Conservation (phyloP, 2,888 invertebrate species). For the Graphium colonna region DNA sequence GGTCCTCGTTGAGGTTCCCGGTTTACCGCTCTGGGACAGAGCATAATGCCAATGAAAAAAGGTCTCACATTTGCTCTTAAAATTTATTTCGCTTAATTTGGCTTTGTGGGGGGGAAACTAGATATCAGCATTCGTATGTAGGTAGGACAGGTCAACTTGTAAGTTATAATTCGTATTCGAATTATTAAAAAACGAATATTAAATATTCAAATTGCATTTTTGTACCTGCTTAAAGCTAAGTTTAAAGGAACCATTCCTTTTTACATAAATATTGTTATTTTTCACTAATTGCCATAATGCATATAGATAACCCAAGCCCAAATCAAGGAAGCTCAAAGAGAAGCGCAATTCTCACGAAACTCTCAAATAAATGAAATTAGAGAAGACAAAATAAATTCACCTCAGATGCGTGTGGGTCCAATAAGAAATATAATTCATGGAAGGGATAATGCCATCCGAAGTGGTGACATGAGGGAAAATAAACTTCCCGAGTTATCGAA, state of each 20-base stretch:
- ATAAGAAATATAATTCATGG: conserved; percentile 1
- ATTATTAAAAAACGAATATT: neutral
- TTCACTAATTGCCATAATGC: neutral
- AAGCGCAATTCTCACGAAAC: conserved; percentile 1
- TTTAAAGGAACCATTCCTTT: too few species aligned
- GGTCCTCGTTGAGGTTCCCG: too few species aligned
- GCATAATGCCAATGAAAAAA: too few species aligned
- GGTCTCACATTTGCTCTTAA: too few species aligned
- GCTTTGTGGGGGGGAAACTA: too few species aligned
- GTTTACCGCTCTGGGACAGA: too few species aligned
- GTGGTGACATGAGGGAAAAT: conserved; percentile 1
- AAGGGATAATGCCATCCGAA: conserved; percentile 1
- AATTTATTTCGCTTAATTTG: too few species aligned
- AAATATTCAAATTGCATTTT: neutral
- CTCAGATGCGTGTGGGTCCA: conserved; percentile 1
- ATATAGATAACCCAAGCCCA: conserved; percentile 17
- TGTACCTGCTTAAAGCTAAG: too few species aligned
- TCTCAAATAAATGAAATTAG: conserved; percentile 7
- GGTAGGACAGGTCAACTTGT: too few species aligned
- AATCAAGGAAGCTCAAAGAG: conserved; percentile 18
- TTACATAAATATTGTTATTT: neutral
- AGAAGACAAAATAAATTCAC: conserved; percentile 9
- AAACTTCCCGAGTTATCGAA: too few species aligned
- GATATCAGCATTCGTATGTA: too few species aligned
- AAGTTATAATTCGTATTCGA: neutral